Evolutionary conservation across 2,888 invertebrate species (phyloP), one percentile per base, ranked within the genome.

Genomic region (Tineola bisselliella): DNA sequence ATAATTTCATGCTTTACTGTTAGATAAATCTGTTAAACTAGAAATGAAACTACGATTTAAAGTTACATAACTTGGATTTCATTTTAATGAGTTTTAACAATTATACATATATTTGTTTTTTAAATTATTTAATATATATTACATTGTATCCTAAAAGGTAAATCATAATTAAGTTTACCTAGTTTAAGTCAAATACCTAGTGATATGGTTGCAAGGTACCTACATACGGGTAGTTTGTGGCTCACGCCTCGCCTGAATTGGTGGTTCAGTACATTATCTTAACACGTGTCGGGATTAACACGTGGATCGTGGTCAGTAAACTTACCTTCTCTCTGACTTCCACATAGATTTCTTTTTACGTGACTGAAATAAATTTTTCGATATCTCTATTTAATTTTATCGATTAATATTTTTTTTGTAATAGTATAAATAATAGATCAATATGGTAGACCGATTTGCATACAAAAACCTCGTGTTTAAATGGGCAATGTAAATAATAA

Each of bases 251-350:
- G 19, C 56, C n/a, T 11, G 25, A 56, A 56, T 56, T 56, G 56
- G 10, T 13, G 25, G 19, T 56, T 1, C 63, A 63, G 66, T 68
- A 69, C 69, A 73, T 75, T 72, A 73, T 70, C 69, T 70, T 64
- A 66, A 76, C 77, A 76, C 76, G 77, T 77, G 76, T 77, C 66
- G 63, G 71, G 76, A 77, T 80, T 80, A 81, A 73, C 72, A 59
- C 17, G 19, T 44, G 18, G 13, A 58, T 48, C 18, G 15, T 19
- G 56, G 56, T n/a, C 73, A 71, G 66, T 71, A 71, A 72, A 75
- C 73, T 71, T 75, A 13, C 12, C 33, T 13, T 48, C 69, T 69
- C 68, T 72, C 69, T 68, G 66, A 69, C 69, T 73, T 69, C 17
- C 43, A 44, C 25, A 18, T 59, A 43, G 59, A 59, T 59, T 59